phyloP scores from a whole-genome alignment of 1,140 invertebrate genomes.

The Drosophila subpulchrella region DNA sequence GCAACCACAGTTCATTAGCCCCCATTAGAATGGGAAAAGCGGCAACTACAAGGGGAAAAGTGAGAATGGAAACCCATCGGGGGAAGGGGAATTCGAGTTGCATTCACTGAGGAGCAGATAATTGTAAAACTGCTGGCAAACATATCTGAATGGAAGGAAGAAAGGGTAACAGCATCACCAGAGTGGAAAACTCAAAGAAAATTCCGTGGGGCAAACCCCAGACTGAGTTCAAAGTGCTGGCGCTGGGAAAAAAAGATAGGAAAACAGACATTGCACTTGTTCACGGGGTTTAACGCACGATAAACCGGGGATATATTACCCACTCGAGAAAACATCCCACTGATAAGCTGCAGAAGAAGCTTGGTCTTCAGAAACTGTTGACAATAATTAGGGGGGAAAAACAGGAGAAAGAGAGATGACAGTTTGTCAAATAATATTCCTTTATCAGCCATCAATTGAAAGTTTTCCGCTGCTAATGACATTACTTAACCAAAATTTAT shows the following conservation, averaged over 20 bases:
- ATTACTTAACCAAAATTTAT: constrained; percentile 17
- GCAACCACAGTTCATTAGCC: constrained; percentile 64
- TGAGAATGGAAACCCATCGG: constrained; percentile 4
- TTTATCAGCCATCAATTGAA: constrained; percentile 38
- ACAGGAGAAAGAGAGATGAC: background rate
- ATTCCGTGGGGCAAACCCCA: constrained; percentile 46
- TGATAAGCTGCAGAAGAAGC: constrained; percentile 30
- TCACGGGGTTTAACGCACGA: constrained; percentile 66
- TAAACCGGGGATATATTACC: constrained; percentile 38
- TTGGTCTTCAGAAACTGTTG: constrained; percentile 22
- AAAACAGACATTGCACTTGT: constrained; percentile 57
- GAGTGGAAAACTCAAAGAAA: constrained; percentile 26
- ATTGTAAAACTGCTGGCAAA: constrained; percentile 43
- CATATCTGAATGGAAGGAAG: constrained; percentile 27
- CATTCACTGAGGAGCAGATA: constrained; percentile 44
- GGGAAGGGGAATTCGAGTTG: constrained; percentile 13
- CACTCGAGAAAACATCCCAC: constrained; percentile 39
- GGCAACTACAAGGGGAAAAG: constrained; percentile 62
- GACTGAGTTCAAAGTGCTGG: constrained; percentile 65
- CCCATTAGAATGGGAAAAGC: constrained; percentile 61
- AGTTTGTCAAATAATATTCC: constrained; percentile 17
- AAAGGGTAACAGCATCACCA: constrained; percentile 55
- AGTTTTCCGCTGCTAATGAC: constrained; percentile 28
- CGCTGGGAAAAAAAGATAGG: constrained; percentile 9
- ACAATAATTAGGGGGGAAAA: constrained; percentile 25